phyloP scores from a whole-genome alignment of 2,113 vertebrate species.

The Corythornis vintsioides region DNA sequence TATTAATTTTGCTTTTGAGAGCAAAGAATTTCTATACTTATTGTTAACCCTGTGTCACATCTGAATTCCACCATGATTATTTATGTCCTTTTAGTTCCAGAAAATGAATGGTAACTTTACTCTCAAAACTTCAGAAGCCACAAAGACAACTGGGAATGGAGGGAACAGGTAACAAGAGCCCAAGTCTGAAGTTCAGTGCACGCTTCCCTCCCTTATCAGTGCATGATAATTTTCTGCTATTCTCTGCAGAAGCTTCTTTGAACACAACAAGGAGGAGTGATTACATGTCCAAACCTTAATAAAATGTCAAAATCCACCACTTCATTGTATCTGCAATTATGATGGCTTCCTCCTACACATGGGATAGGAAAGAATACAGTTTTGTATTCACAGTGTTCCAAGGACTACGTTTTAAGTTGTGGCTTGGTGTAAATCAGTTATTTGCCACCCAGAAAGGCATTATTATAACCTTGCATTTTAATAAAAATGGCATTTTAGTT shows the following conservation, averaged over 20 bases:
- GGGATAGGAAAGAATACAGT: slow-evolving; percentile 15
- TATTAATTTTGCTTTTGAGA: slow-evolving; percentile 9
- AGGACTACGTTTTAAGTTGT: neutral
- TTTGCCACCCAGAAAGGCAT: neutral
- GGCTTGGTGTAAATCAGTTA: slow-evolving; percentile 2
- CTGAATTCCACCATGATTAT: neutral
- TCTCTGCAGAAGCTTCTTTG: slow-evolving; percentile 46
- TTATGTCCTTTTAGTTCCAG: neutral
- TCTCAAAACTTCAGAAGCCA: slow-evolving; percentile 8
- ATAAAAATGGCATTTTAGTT: neutral
- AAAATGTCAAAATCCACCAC: slow-evolving; percentile 52
- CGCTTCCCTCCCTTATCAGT: neutral
- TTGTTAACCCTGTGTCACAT: neutral
- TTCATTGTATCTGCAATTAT: slow-evolving; percentile 28
- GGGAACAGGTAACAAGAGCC: neutral
- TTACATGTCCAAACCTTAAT: slow-evolving; percentile 49
- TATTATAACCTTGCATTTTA: neutral
- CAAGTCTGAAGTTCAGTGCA: neutral
- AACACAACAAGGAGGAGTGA: slow-evolving; percentile 35
- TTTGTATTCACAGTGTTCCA: neutral
- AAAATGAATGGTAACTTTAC: neutral
- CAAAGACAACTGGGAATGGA: neutral
- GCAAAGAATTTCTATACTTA: neutral
- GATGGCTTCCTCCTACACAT: slow-evolving; percentile 39
- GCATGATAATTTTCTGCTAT: slow-evolving; percentile 44